A percentile compares a stretch with the other conserved stretches of the same genome.
These are phyloP conservation scores for Elephas maximus DNA, from an alignment of 2,113 vertebrate genomes.

Conservation along the genomic window DNA sequence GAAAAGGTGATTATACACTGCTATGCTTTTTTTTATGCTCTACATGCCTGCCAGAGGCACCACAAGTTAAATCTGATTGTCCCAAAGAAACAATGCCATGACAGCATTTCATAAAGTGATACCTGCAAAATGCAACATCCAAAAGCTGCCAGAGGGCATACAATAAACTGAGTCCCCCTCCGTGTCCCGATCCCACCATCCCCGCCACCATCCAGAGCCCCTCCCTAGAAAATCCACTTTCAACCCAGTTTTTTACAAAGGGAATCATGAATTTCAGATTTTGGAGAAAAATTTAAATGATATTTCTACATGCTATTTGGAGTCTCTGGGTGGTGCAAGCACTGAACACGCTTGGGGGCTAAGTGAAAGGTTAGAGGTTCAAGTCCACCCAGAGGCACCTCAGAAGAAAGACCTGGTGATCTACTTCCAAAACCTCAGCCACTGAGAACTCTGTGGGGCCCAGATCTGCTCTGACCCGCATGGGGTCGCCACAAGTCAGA, in stretches of 20 bases:
- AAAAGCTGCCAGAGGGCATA: neutral
- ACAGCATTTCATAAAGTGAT: neutral
- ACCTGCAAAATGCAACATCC: too few species aligned
- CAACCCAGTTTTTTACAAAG: neutral
- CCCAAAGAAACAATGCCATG: neutral
- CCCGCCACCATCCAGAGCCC: fast-evolving
- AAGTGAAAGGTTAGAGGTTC: too few species aligned
- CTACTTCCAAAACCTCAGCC: too few species aligned
- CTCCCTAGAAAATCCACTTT: neutral
- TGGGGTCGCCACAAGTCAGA: too few species aligned
- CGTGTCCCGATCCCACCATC: fast-evolving
- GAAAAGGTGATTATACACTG: neutral
- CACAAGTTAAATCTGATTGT: neutral
- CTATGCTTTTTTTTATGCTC: too few species aligned
- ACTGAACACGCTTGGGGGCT: too few species aligned
- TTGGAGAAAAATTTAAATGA: neutral
- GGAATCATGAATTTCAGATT: neutral
- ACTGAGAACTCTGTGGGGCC: too few species aligned
- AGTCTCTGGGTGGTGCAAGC: too few species aligned
- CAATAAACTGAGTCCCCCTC: neutral
- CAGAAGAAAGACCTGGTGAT: too few species aligned
- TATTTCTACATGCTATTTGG: neutral
- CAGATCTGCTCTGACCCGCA: too few species aligned
- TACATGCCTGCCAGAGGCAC: neutral
- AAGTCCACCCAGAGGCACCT: too few species aligned